Evolutionary conservation across 2,113 vertebrate species (phyloP), one percentile per base, ranked within the genome.

Genomic region (Amblyopsis rosae): DNA sequence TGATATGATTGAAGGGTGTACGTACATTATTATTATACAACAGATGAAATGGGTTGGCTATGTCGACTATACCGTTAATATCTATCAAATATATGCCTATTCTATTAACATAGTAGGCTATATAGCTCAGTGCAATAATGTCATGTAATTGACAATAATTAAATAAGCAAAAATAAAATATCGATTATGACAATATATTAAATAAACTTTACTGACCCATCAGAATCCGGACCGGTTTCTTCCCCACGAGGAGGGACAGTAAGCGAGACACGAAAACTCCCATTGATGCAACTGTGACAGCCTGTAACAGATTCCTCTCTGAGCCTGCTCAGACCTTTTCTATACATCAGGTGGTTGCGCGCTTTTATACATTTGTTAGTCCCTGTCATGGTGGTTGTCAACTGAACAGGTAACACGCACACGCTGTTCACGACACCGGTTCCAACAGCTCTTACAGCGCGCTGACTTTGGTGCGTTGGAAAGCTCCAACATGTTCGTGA

Each of bases 141-240:
- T 5, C 3, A 16, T 7, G 15, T 16, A 2, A 9, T 54, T 54
- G 15, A 54, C 13, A 53, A 58, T 58, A 19, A 58, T 19, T 9
- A 58, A 7, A 56, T 19, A 50, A 16, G 9, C 55, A 57, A 16
- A 17, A 9, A 10, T 11, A 19, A 2, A 19, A 35, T 13, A 59
- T 8, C 9, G 12, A 33, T 19, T 12, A 32, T 35, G 33, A 6
- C 17, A n/a, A 17, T 56, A 17, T 2, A 56, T 56, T 26, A 26
- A 17, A 56, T 56, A 16, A 56, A 56, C 16, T 59, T 4, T 6
- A 59, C 58, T 59, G 9, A 59, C 58, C 70, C 70, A 73, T 73
- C 48, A 67, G 56, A 59, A 73, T 73, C n/a, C 63, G n/a, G 54
- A 73, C 58, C 56, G 53, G 56, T 35, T 73, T 73, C 63, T 67